Conservation (phyloP, 2,797 vertebrate species). For the Smutsia gigantea region DNA sequence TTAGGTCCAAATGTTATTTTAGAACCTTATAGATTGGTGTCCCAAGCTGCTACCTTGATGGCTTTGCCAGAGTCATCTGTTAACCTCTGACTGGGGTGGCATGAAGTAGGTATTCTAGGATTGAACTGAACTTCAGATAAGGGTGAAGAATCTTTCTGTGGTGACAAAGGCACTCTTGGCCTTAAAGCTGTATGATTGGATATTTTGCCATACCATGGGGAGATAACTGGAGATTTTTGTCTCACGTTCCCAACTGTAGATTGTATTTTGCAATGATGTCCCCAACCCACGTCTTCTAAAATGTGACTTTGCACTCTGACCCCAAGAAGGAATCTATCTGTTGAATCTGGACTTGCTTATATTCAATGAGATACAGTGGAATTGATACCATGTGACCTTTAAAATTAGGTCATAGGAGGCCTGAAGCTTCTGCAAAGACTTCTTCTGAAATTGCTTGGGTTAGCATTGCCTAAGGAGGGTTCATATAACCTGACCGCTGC, state of each 20-base stretch:
- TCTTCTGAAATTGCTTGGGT: background rate
- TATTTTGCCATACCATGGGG: background rate
- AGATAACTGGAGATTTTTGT: background rate
- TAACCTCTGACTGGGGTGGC: background rate
- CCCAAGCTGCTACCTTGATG: background rate
- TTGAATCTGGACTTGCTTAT: background rate
- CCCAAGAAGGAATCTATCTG: background rate
- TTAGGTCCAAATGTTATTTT: background rate
- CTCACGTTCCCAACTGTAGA: background rate
- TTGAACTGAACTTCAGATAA: background rate
- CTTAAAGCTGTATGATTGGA: background rate
- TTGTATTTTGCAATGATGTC: background rate
- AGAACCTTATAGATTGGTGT: background rate
- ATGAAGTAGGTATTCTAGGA: background rate
- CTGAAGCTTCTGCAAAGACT: background rate
- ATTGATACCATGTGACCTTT: background rate
- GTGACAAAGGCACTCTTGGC: background rate
- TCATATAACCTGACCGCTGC: background rate
- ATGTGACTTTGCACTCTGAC: background rate
- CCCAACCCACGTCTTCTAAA: background rate
- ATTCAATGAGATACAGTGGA: background rate
- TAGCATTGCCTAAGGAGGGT: accelerated
- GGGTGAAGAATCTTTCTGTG: background rate
- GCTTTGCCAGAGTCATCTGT: background rate
- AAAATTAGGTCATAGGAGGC: background rate